Percentiles rank a stretch among this genome's conserved stretches.
These are phyloP conservation scores for Jaculus jaculus DNA, from an alignment of 2,113 vertebrate species.

Conservation along the genomic window DNA sequence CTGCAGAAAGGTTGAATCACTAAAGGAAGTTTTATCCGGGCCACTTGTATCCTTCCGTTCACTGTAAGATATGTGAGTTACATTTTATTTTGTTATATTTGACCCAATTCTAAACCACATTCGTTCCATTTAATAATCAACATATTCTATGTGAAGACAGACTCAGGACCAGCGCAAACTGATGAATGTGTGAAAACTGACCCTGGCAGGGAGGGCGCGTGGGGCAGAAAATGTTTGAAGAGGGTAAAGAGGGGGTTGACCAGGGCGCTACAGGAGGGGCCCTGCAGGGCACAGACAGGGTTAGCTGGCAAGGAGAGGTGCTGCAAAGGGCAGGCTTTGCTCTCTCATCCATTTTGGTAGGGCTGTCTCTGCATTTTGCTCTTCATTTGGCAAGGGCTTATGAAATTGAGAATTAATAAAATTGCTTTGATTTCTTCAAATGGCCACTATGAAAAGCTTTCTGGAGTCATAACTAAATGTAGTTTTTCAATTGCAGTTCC, in stretches of 20 bases:
- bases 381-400: not conserved
- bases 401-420: slow-evolving; percentile 69
- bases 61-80: not conserved
- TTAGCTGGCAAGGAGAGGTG: not conserved
- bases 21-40: not conserved
- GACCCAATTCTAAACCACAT: not conserved
- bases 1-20: not conserved
- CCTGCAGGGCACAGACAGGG: not conserved
- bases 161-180: not conserved
- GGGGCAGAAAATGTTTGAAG: not conserved
- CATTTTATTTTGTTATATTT: slow-evolving; percentile 6
- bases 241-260: not conserved
- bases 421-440: slow-evolving; percentile 43
- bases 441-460: slow-evolving; percentile 42
- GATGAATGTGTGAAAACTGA: not conserved
- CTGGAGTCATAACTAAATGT: slow-evolving; percentile 24
- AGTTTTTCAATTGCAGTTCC: slow-evolving; percentile 47
- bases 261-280: not conserved
- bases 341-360: not conserved
- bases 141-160: not conserved
- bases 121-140: not conserved
- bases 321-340: not conserved
- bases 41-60: not conserved
- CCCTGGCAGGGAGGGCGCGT: not conserved
- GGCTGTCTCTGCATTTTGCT: not conserved